phyloP scores from a whole-genome alignment of 2,888 invertebrate species.

The Heliconius ismenius region DNA sequence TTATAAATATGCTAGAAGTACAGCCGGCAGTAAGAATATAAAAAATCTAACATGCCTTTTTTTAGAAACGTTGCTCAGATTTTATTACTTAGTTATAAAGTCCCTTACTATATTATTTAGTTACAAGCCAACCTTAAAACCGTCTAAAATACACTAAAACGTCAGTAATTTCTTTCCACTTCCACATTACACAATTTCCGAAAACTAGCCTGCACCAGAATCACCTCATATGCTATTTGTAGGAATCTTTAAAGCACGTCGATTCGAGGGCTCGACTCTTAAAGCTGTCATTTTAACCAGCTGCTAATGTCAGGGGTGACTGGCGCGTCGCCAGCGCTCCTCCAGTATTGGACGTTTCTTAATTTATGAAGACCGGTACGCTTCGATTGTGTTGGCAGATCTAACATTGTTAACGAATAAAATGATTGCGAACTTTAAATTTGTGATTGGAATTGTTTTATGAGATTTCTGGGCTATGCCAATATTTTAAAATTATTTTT shows the following conservation, averaged over 20 bases:
- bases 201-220: slow-evolving; percentile 20
- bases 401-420: slow-evolving; percentile 38
- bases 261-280: slow-evolving; percentile 47
- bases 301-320: slow-evolving; percentile 56
- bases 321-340: slow-evolving; percentile 53
- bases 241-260: slow-evolving; percentile 38
- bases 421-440: slow-evolving; percentile 25
- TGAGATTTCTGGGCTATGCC: background rate
- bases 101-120: too few species aligned
- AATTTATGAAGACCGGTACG: slow-evolving; percentile 43
- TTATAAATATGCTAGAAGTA: too few species aligned
- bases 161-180: background rate
- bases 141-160: background rate
- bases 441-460: slow-evolving; percentile 7
- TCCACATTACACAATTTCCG: background rate
- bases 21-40: too few species aligned
- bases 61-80: too few species aligned
- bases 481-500: background rate
- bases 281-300: slow-evolving; percentile 53
- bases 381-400: slow-evolving; percentile 37
- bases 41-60: too few species aligned
- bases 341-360: slow-evolving; percentile 45
- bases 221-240: slow-evolving; percentile 21
- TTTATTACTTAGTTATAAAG: too few species aligned
- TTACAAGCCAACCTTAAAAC: background rate